Evolutionary conservation across 2,113 vertebrate species (phyloP).

Genomic region (Planiliza haematocheilus): DNA sequence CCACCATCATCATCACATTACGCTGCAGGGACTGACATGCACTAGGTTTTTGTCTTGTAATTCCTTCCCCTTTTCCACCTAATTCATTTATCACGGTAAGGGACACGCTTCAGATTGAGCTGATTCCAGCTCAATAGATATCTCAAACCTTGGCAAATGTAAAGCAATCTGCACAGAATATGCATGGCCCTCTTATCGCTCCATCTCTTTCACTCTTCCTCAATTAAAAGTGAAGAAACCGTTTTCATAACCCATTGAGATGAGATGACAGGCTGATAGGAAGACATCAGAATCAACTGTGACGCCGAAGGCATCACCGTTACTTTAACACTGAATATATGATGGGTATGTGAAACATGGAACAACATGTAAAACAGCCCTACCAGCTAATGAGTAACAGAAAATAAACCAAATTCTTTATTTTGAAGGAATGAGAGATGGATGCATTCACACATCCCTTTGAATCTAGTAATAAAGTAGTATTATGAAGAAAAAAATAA

Average conservation of each 20-base stretch:
- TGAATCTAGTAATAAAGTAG: too few relatives aligned
- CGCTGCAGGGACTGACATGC: slow-evolving; percentile 34
- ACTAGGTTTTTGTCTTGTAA: slow-evolving; percentile 46
- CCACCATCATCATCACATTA: slow-evolving; percentile 17
- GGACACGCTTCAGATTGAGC: slow-evolving; percentile 64
- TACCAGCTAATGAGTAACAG: neutral
- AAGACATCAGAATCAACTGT: slow-evolving; percentile 57
- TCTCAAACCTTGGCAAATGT: slow-evolving; percentile 59
- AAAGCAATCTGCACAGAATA: slow-evolving; percentile 57
- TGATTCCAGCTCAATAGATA: slow-evolving; percentile 55
- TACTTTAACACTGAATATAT: slow-evolving; percentile 6
- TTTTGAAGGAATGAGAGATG: too few relatives aligned
- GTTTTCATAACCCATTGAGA: slow-evolving; percentile 62
- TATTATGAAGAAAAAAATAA: too few relatives aligned
- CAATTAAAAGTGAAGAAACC: slow-evolving; percentile 59
- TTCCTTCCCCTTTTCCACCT: slow-evolving; percentile 59
- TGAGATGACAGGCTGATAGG: slow-evolving; percentile 41
- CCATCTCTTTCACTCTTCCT: slow-evolving; percentile 49
- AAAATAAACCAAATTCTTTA: neutral
- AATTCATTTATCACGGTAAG: slow-evolving; percentile 64
- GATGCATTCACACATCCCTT: too few relatives aligned
- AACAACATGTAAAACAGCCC: neutral
- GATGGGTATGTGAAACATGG: neutral
- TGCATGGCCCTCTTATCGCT: slow-evolving; percentile 44
- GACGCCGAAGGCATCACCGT: neutral